Conservation (phyloP, 2,113 vertebrate genomes). For the Chionomys nivalis region DNA sequence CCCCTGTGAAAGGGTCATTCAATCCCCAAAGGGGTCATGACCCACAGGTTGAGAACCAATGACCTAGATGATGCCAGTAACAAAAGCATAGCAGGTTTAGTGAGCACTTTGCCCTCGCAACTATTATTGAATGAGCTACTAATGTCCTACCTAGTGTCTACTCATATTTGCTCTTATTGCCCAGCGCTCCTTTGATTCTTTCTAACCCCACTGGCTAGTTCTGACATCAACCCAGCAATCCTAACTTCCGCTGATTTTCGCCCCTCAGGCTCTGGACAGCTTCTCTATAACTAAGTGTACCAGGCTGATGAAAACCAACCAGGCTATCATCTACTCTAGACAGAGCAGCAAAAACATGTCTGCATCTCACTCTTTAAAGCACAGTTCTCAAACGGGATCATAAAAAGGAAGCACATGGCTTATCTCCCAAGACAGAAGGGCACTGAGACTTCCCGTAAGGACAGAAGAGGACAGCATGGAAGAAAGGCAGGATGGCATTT, state of each 20-base stretch:
- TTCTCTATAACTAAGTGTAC: not conserved
- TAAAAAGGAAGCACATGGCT: not conserved
- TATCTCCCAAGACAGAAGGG: not conserved
- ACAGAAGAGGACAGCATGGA: not conserved
- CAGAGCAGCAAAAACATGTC: not conserved
- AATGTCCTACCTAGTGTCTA: too few species aligned
- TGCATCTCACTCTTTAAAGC: not conserved
- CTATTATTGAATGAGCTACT: not conserved
- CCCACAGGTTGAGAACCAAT: not conserved
- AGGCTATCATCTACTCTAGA: not conserved
- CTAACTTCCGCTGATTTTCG: not conserved
- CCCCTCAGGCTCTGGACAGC: not conserved
- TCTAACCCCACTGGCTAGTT: not conserved
- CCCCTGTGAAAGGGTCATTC: too few species aligned
- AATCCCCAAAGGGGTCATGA: not conserved
- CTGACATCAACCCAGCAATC: not conserved
- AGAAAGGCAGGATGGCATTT: not conserved
- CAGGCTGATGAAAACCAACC: not conserved
- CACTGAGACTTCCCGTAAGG: not conserved
- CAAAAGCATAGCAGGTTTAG: not conserved
- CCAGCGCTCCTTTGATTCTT: not conserved
- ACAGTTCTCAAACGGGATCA: not conserved
- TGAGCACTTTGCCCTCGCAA: not conserved
- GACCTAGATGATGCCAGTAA: not conserved
- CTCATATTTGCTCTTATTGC: not conserved